phyloP scores from a whole-genome alignment of 1,140 invertebrate genomes.

The Temnothorax curvispinosus region DNA sequence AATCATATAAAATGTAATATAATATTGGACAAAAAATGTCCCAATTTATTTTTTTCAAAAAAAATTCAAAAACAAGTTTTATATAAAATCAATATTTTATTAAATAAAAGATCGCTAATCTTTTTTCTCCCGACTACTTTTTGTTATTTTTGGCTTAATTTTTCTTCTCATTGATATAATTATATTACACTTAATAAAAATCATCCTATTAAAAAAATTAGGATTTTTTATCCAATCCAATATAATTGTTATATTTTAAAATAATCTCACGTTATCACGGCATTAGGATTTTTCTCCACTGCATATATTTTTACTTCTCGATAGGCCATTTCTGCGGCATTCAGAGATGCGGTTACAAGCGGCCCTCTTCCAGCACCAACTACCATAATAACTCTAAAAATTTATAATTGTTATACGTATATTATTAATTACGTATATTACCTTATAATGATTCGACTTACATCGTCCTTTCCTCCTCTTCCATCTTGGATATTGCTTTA shows the following conservation, averaged over 20 bases:
- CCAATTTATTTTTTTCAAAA: neutral
- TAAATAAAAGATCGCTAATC: neutral
- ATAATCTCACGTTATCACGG: slow-evolving; percentile 92
- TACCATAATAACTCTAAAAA: slow-evolving; percentile 92
- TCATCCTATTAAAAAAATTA: neutral
- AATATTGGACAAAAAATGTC: neutral
- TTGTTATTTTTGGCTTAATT: neutral
- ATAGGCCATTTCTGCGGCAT: slow-evolving; percentile 90
- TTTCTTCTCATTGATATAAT: neutral
- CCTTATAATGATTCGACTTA: slow-evolving; percentile 21
- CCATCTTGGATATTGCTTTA: slow-evolving; percentile 79
- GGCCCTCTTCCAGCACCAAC: slow-evolving; percentile 98
- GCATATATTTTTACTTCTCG: slow-evolving; percentile 92
- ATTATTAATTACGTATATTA: neutral
- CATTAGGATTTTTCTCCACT: slow-evolving; percentile 99
- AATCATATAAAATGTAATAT: neutral
- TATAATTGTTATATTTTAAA: slow-evolving; percentile 31
- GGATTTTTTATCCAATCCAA: neutral
- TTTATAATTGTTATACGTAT: slow-evolving; percentile 13
- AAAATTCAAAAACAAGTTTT: neutral
- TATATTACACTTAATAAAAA: slow-evolving; percentile 6
- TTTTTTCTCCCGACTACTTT: neutral
- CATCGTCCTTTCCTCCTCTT: slow-evolving; percentile 43
- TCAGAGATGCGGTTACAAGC: slow-evolving; percentile 93
- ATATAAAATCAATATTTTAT: neutral